These are phyloP conservation scores for Henicopernis longicauda DNA, from an alignment of 2,113 vertebrate species.

Conservation along the genomic window DNA sequence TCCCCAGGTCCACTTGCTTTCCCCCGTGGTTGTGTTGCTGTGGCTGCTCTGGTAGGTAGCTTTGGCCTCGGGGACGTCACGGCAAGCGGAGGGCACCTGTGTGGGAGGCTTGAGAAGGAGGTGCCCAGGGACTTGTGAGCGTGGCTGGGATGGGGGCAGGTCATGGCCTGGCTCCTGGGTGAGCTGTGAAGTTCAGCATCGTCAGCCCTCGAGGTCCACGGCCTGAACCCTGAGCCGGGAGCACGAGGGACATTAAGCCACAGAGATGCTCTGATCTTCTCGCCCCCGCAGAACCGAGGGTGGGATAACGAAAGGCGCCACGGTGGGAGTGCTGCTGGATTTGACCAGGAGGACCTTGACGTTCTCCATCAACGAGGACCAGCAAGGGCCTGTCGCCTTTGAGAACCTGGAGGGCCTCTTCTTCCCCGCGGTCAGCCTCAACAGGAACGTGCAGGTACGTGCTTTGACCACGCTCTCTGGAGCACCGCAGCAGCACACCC, in stretches of 20 bases:
- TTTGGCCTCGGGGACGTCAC: neutral
- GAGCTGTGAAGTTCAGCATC: neutral
- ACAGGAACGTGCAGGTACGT: constrained; percentile 94
- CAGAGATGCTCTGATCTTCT: neutral
- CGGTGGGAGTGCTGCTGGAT: constrained; percentile 91
- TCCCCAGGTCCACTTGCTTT: neutral
- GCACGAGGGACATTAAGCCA: neutral
- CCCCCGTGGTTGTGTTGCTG: accelerated
- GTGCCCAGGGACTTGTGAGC: neutral
- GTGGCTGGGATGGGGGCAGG: neutral
- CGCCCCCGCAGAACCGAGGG: constrained; percentile 84
- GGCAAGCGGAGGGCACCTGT: neutral
- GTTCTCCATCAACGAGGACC: constrained; percentile 97
- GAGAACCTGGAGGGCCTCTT: constrained; percentile 90
- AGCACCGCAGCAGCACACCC: accelerated
- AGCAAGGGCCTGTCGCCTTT: constrained; percentile 95
- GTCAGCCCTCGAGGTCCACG: neutral
- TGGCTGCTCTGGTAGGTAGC: neutral
- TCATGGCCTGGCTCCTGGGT: neutral
- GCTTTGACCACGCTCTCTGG: accelerated
- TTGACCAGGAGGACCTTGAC: constrained; percentile 87
- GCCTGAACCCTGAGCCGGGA: neutral
- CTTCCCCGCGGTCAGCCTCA: constrained; percentile 95
- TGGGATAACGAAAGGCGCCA: constrained; percentile 90
- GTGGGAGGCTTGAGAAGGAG: neutral